These are phyloP conservation scores for Meloidogyne floridensis DNA, from an alignment of 1,140 invertebrate species.

Conservation along the genomic window DNA sequence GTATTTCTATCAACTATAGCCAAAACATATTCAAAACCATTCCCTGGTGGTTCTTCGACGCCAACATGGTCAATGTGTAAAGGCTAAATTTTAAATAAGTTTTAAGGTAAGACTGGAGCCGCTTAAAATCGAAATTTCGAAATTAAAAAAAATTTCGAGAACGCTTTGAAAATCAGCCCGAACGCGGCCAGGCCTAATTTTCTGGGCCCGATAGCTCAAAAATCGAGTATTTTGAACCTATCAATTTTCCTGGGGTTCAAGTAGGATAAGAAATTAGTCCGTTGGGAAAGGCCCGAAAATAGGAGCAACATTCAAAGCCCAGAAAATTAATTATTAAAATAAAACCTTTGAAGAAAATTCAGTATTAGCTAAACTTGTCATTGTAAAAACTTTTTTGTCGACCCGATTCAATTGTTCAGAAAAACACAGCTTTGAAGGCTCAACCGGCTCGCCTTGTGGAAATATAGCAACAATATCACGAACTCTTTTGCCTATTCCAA, in stretches of 20 bases:
- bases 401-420: neutral
- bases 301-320: too few species aligned
- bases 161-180: too few species aligned
- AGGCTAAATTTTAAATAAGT: neutral
- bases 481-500: neutral
- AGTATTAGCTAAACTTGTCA: neutral
- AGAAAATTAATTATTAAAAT: neutral
- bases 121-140: too few species aligned
- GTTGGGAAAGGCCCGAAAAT: too few species aligned
- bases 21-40: constrained; percentile 28
- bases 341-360: neutral
- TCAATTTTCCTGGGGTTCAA: too few species aligned
- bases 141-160: too few species aligned
- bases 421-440: constrained; percentile 3
- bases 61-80: constrained; percentile 12
- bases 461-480: constrained; percentile 9
- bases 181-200: too few species aligned
- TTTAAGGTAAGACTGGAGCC: neutral
- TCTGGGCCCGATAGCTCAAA: too few species aligned
- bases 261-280: too few species aligned
- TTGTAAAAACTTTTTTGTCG: constrained; percentile 6
- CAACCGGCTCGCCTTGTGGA: neutral
- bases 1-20: constrained; percentile 17
- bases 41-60: constrained; percentile 14
- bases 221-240: neutral